Conservation (phyloP, 2,888 invertebrate species). For the Microplitis deprimator region DNA sequence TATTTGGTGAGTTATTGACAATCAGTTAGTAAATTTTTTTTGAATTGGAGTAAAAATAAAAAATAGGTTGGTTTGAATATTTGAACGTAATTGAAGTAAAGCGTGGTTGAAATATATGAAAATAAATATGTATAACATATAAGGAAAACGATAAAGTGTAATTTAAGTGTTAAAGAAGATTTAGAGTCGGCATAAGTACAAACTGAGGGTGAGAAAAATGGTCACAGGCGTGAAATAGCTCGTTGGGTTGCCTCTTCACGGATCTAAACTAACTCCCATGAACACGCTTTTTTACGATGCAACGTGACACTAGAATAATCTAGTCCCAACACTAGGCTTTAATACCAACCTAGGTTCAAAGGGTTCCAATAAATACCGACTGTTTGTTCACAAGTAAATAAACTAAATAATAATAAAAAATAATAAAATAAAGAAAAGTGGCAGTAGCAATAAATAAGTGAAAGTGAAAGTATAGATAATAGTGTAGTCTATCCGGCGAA, state of each 20-base stretch:
- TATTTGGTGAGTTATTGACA: no score
- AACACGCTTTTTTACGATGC: not conserved
- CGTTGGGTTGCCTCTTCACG: not conserved
- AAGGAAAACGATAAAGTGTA: not conserved
- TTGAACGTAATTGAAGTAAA: not conserved
- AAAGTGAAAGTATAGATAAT: conserved; percentile 7
- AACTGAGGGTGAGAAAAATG: not conserved
- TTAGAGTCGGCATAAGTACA: not conserved
- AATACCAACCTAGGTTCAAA: not conserved
- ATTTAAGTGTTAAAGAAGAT: not conserved
- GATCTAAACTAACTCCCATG: not conserved
- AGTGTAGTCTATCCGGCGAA: conserved; percentile 45
- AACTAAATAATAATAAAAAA: not conserved
- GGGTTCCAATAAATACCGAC: not conserved
- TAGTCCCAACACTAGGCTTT: not conserved
- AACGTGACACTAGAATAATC: not conserved
- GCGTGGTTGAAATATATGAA: not conserved
- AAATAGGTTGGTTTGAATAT: not conserved
- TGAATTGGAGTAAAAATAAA: no score
- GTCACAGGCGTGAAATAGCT: conserved; percentile 1
- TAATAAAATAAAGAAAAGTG: not conserved
- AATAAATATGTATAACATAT: not conserved
- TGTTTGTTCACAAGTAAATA: not conserved
- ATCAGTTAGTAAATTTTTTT: no score
- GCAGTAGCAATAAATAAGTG: not conserved